These are phyloP conservation scores for Heliconius sara DNA, from an alignment of 2,888 invertebrate genomes.

Conservation along the genomic window DNA sequence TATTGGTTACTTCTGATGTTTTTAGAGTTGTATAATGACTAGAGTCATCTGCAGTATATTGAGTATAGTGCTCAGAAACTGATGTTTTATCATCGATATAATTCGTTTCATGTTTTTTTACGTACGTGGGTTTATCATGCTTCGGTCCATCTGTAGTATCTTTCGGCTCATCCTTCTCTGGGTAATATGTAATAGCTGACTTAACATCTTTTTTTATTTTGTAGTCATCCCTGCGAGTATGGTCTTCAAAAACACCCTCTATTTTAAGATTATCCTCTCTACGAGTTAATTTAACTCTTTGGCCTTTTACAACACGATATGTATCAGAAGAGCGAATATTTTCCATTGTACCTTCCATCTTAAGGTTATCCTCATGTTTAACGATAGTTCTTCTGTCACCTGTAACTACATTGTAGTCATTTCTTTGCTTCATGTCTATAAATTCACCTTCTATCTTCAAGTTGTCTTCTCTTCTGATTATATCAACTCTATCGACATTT, in stretches of 20 bases:
- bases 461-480: conserved; percentile 86
- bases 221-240: conserved; percentile 84
- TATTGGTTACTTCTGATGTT: conserved; percentile 12
- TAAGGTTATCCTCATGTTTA: conserved; percentile 86
- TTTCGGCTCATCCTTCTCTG: conserved; percentile 83
- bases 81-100: conserved; percentile 52
- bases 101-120: conserved; percentile 36
- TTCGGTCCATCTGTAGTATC: conserved; percentile 61
- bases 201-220: conserved; percentile 83
- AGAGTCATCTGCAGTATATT: conserved; percentile 28
- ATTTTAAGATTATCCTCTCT: conserved; percentile 85
- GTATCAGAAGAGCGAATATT: conserved; percentile 82
- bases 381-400: conserved; percentile 81
- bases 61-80: conserved; percentile 45
- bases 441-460: conserved; percentile 85
- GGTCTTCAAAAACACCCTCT: conserved; percentile 86
- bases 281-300: conserved; percentile 80
- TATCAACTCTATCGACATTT: conserved; percentile 84
- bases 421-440: conserved; percentile 81
- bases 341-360: conserved; percentile 85
- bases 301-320: conserved; percentile 81
- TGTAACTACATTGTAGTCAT: conserved; percentile 79
- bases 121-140: conserved; percentile 39
- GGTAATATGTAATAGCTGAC: conserved; percentile 80
- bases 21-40: conserved; percentile 12